These are phyloP conservation scores for cat (Felis catus) DNA, from an alignment of 2,113 vertebrate genomes.

Conservation along the genomic window F.catus_Fca126_mat1.0 CM031421.1:115198501-115199000, in stretches of 20 bases:
- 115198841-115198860: not conserved
- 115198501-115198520: too few relatives aligned
- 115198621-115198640: not conserved
- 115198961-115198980: not conserved
- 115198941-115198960: too few relatives aligned
- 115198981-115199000: not conserved
- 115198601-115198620: fast-evolving
- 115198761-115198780: not conserved
- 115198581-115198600: not conserved
- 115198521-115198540: not conserved
- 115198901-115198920: not conserved
- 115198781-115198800: too few relatives aligned
- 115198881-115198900: too few relatives aligned
- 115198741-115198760: not conserved
- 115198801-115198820: not conserved
- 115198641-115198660: not conserved
- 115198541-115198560: not conserved
- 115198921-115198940: too few relatives aligned
- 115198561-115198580: fast-evolving
- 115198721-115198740: too few relatives aligned
- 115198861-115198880: not conserved
- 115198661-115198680: too few relatives aligned
- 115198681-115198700: not conserved
- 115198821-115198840: not conserved
- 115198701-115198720: not conserved